Conservation (phyloP, 2,888 invertebrate genomes). For the Polia nebulosa region DNA sequence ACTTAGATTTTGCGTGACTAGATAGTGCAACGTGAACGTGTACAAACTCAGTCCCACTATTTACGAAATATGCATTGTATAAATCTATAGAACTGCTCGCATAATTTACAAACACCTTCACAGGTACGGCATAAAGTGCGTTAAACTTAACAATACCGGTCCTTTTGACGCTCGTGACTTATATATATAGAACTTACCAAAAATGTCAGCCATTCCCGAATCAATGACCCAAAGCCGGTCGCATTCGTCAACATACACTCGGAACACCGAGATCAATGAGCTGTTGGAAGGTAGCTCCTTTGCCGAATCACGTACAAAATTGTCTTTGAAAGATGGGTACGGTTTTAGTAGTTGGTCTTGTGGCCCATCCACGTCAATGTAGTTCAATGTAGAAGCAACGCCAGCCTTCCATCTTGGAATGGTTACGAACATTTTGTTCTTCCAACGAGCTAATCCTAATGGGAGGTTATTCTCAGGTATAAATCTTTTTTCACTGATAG, state of each 20-base stretch:
- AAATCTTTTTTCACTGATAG: constrained; percentile 92
- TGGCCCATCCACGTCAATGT: constrained; percentile 91
- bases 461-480: constrained; percentile 93
- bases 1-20: background rate
- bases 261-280: constrained; percentile 94
- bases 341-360: constrained; percentile 94
- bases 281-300: constrained; percentile 89
- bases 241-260: constrained; percentile 94
- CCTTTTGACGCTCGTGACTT: background rate
- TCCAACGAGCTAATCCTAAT: constrained; percentile 93
- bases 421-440: constrained; percentile 93
- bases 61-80: constrained; percentile 1
- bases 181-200: constrained; percentile 85
- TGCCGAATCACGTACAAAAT: constrained; percentile 92
- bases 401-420: constrained; percentile 94
- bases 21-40: constrained; percentile 7
- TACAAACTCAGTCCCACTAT: background rate
- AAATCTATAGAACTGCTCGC: constrained; percentile 1
- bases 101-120: constrained; percentile 15
- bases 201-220: constrained; percentile 94
- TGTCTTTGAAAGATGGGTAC: constrained; percentile 95
- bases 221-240: constrained; percentile 96
- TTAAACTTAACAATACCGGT: constrained; percentile 15
- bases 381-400: constrained; percentile 93
- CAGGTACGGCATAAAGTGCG: background rate